phyloP scores from a whole-genome alignment of 30 jellyfish, hydroid and myxozoan species.

The Aurelia aurita complex sp. Pacific region DNA sequence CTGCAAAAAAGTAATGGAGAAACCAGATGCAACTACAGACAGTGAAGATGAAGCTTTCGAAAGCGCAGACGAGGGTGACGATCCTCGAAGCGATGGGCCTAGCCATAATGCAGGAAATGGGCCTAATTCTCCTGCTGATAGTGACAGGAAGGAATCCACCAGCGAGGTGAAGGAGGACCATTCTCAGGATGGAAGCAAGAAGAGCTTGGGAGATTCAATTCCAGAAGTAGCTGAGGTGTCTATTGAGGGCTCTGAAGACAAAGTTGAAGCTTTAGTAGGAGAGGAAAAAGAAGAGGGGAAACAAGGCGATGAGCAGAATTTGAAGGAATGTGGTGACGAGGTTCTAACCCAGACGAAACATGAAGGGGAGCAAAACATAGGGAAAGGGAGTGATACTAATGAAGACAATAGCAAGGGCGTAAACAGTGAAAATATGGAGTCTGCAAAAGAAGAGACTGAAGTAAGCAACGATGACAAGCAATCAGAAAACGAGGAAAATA shows the following conservation, averaged over 20 bases:
- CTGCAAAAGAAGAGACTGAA: neutral
- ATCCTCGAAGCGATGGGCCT: slow-evolving; percentile 36
- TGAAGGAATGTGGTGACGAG: neutral
- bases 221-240: too few relatives aligned
- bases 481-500: neutral
- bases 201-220: too few relatives aligned
- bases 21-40: slow-evolving; percentile 26
- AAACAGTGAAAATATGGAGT: too few relatives aligned
- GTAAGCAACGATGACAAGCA: neutral
- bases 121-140: neutral
- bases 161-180: too few relatives aligned
- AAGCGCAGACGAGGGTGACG: slow-evolving; percentile 96
- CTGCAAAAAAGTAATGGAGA: slow-evolving; percentile 14
- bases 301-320: neutral
- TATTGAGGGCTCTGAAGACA: too few relatives aligned
- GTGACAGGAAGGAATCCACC: neutral
- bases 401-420: too few relatives aligned
- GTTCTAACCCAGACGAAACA: too few relatives aligned
- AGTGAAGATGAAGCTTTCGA: slow-evolving; percentile 90
- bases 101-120: neutral
- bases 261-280: too few relatives aligned
- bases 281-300: too few relatives aligned
- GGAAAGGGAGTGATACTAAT: too few relatives aligned
- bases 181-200: too few relatives aligned
- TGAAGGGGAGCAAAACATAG: too few relatives aligned